These are phyloP conservation scores for Oligia strigilis DNA, from an alignment of 2,888 invertebrate species.

Conservation along the genomic window DNA sequence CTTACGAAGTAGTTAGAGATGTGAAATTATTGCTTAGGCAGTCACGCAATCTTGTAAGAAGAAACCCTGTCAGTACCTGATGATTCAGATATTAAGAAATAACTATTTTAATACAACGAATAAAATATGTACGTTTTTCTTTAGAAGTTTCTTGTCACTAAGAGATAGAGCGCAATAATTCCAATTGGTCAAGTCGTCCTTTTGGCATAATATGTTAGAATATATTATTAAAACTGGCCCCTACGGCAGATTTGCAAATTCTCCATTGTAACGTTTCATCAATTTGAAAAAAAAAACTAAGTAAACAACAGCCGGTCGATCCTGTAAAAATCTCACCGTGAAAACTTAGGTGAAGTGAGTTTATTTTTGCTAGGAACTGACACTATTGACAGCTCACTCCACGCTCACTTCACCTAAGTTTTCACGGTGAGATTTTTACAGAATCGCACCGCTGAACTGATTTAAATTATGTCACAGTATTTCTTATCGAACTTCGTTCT, in stretches of 20 bases:
- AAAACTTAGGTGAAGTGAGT: too few relatives aligned
- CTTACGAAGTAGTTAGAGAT: constrained; percentile 18
- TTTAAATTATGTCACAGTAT: constrained; percentile 43
- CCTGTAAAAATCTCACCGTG: too few relatives aligned
- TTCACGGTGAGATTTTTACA: too few relatives aligned
- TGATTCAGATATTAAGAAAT: background rate
- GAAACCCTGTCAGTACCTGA: background rate
- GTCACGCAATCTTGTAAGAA: background rate
- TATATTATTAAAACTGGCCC: background rate
- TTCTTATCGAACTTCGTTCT: constrained; percentile 36
- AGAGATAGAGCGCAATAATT: background rate
- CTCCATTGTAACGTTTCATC: background rate
- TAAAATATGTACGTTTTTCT: background rate
- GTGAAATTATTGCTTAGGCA: constrained; percentile 14
- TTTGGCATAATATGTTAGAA: too few relatives aligned
- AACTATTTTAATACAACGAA: background rate
- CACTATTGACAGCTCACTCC: too few relatives aligned
- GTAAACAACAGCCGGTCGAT: background rate
- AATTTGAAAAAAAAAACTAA: background rate
- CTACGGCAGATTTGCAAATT: background rate
- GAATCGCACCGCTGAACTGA: too few relatives aligned
- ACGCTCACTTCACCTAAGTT: too few relatives aligned
- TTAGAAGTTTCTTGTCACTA: background rate
- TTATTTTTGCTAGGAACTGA: too few relatives aligned
- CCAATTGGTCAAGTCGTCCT: background rate